Evolutionary conservation across 2,113 vertebrate genomes (phyloP).

Genomic region (Anthoscopus minutus): DNA sequence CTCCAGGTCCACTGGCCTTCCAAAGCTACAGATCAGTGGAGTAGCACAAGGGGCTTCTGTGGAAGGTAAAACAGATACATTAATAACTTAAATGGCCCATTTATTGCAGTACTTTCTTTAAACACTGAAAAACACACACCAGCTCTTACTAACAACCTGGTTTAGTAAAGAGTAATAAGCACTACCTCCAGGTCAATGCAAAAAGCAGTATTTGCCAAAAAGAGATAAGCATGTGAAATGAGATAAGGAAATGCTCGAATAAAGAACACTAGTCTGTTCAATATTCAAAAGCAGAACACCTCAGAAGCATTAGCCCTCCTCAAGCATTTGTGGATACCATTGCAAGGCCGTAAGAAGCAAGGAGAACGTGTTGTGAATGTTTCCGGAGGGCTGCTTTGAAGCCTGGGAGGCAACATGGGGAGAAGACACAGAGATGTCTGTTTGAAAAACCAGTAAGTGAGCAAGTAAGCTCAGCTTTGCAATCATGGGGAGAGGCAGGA

Average conservation of each 20-base stretch:
- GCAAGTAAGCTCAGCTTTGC: background rate
- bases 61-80: conserved; percentile 23
- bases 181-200: background rate
- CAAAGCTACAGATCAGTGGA: conserved; percentile 90
- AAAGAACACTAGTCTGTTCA: background rate
- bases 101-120: background rate
- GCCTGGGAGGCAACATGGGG: background rate
- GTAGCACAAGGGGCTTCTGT: conserved; percentile 92
- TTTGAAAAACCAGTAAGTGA: background rate
- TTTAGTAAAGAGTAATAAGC: background rate
- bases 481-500: background rate
- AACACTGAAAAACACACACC: background rate
- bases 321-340: accelerated
- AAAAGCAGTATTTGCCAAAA: background rate
- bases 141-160: background rate
- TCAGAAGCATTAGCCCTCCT: background rate
- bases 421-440: background rate
- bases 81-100: background rate
- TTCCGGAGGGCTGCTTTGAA: conserved; percentile 4
- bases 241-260: background rate
- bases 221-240: background rate
- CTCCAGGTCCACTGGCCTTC: conserved; percentile 86
- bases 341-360: background rate
- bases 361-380: background rate
- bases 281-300: background rate